Evolutionary conservation across 2,797 vertebrate genomes (phyloP), one percentile per base, ranked within the genome.

Genomic region (Naso thynnoides): DNA sequence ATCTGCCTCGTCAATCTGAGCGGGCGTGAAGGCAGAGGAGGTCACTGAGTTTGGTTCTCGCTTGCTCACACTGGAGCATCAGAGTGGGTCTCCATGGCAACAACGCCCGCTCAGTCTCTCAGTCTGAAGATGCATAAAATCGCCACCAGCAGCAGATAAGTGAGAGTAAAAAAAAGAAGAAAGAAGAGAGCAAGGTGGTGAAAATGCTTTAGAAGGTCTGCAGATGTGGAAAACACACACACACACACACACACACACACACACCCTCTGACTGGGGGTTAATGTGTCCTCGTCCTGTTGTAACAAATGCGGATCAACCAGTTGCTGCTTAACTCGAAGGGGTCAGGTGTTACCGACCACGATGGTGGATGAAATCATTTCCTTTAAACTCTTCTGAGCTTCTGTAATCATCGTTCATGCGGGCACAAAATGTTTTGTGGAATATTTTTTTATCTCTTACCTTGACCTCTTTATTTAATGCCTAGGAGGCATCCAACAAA

Each of bases 81-180:
- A 48, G 48, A 84, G 66, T 26, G 26, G 63, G 91, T 91, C 83
- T 74, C 90, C 86, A 90, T 89, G 81, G 88, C 69, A 75, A 93
- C 74, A 3, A 60, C 19, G 39, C 76, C 63, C 78, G 68, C 79
- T 53, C 71, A 70, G 79, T 81, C 77, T 70, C 79, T 53, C 71
- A 70, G 79, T 81, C 77, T 84, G 74, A 85, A 81, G 82, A 86
- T 84, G 73, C 76, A 79, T 75, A 65, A 84, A 79, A 75, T 73
- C 47, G 14, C 77, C 2, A 52, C 47, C 61, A 69, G 79, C 70
- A 73, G 73, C 70, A 74, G 76, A 78, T 82, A 79, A 85, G 75
- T 36, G 68, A 76, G 59, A 58, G 67, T 14, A 63, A 21, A 27
- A 31, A 23, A 61, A 42, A 29, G 21, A 39, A 8, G 45, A 53